A percentile compares a stretch with the other conserved stretches of the same genome.
Conservation (phyloP, 2,888 invertebrate species). For the Eutolmus rufibarbis region DNA sequence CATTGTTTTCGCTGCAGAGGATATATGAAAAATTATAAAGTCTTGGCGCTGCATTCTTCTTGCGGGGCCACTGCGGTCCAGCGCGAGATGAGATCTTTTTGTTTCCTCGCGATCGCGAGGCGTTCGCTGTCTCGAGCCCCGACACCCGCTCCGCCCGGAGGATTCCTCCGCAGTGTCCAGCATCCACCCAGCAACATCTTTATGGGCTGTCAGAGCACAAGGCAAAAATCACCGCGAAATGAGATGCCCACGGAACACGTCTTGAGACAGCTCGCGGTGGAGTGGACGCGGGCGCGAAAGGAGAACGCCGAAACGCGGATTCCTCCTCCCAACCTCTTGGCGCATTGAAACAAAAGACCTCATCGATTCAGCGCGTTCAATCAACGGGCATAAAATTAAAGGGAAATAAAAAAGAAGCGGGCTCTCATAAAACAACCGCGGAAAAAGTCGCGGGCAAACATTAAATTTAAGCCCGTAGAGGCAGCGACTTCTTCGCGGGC, state of each 20-base stretch:
- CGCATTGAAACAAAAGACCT: slow-evolving; percentile 15
- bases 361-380: slow-evolving; percentile 27
- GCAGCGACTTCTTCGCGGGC: not conserved
- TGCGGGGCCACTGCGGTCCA: not conserved
- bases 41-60: not conserved
- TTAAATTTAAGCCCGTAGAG: slow-evolving; percentile 5
- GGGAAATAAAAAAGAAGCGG: not conserved
- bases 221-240: slow-evolving; percentile 5
- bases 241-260: slow-evolving; percentile 23
- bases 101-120: not conserved
- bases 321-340: not conserved
- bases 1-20: slow-evolving; percentile 32
- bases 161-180: not conserved
- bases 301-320: not conserved
- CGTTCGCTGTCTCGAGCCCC: not conserved
- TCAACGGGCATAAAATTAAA: not conserved
- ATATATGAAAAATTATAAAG: slow-evolving; percentile 37
- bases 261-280: not conserved
- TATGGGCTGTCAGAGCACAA: slow-evolving; percentile 39
- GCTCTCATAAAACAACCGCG: not conserved
- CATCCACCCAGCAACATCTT: slow-evolving; percentile 26
- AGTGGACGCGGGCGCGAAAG: not conserved
- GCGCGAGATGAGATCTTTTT: not conserved
- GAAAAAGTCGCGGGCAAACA: slow-evolving; percentile 1
- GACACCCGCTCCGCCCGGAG: not conserved